Percentiles rank a stretch among this genome's conserved stretches.
phyloP scores from a whole-genome alignment of 2,888 invertebrate genomes.

The Eristalinus sepulchralis region DNA sequence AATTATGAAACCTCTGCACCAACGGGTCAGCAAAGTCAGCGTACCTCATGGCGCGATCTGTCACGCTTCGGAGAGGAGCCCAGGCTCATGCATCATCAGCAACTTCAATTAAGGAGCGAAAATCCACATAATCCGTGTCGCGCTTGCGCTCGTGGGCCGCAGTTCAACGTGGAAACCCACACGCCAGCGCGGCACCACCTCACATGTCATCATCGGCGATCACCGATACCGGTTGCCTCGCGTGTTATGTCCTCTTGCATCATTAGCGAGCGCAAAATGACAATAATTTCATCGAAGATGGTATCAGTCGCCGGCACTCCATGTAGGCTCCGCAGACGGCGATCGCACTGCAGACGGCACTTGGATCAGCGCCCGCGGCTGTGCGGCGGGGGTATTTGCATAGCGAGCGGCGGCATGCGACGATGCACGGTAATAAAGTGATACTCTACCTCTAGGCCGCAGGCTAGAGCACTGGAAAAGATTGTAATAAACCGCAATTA shows the following conservation, averaged over 20 bases:
- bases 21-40: background rate
- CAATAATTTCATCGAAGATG: constrained; percentile 66
- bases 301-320: constrained; percentile 7
- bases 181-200: background rate
- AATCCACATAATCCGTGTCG: background rate
- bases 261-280: constrained; percentile 56
- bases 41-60: background rate
- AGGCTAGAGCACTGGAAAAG: constrained; percentile 30
- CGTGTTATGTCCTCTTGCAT: constrained; percentile 45
- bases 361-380: background rate
- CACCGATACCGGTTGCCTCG: constrained; percentile 36
- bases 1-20: background rate
- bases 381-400: constrained; percentile 17
- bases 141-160: background rate
- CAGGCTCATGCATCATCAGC: background rate
- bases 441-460: constrained; percentile 33
- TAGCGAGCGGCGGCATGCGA: constrained; percentile 36
- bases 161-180: background rate
- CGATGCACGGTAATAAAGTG: constrained; percentile 60
- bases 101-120: background rate
- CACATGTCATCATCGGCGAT: constrained; percentile 57
- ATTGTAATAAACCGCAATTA: constrained; percentile 71
- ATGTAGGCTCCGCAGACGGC: background rate
- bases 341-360: constrained; percentile 22
- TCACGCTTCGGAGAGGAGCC: background rate